Percentiles rank a stretch among this genome's conserved stretches.
Evolutionary conservation across 2,797 vertebrate species (phyloP).

Genomic region (Eidolon dupreanum): DNA sequence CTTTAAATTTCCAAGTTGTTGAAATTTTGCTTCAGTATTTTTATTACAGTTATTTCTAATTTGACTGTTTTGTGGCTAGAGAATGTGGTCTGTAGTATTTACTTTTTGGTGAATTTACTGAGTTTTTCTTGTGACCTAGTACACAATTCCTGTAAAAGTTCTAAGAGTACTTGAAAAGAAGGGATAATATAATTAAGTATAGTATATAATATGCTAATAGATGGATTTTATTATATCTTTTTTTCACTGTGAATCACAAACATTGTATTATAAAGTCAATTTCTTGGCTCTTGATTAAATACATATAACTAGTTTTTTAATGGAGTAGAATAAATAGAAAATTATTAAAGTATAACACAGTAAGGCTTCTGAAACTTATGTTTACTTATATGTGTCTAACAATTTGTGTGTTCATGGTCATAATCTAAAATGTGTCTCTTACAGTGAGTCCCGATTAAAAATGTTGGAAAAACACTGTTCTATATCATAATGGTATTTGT

Average conservation of each 20-base stretch:
- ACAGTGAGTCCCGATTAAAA: not conserved
- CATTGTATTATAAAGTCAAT: not conserved
- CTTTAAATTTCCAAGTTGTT: not conserved
- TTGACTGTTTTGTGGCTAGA: not conserved
- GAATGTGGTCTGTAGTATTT: not conserved
- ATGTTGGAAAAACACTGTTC: not conserved
- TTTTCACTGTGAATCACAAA: not conserved
- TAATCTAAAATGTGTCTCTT: not conserved
- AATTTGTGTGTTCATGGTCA: not conserved
- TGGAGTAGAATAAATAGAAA: conserved; percentile 20
- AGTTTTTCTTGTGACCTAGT: not conserved
- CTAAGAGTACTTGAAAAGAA: not conserved
- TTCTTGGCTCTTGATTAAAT: not conserved
- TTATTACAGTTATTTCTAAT: not conserved
- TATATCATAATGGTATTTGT: not conserved
- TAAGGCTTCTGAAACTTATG: not conserved
- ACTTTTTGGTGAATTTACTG: not conserved
- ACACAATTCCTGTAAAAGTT: not conserved
- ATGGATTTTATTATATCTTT: not conserved
- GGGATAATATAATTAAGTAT: not conserved
- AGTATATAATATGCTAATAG: not conserved
- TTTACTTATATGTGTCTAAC: not conserved
- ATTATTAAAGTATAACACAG: not conserved
- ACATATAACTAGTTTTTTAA: not conserved
- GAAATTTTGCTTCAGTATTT: not conserved